Percentiles rank a stretch among this genome's conserved stretches.
These are phyloP conservation scores for Thaleichthys pacificus DNA, from an alignment of 2,797 vertebrate species.

Conservation along the genomic window DNA sequence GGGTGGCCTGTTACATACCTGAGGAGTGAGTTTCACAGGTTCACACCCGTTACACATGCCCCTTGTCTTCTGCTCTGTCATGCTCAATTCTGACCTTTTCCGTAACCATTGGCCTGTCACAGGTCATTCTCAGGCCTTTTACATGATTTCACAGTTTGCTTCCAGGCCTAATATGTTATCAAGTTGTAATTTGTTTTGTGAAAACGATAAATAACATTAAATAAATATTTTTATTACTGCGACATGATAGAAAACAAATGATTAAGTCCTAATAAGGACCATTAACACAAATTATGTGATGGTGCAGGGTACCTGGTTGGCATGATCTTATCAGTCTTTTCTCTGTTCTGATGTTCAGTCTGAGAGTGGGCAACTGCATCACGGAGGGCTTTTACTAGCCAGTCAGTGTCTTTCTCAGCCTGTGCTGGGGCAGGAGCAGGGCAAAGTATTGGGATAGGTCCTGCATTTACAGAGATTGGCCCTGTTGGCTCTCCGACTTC, in stretches of 20 bases:
- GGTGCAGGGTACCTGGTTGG: constrained; percentile 68
- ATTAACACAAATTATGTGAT: constrained; percentile 16
- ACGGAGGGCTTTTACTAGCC: constrained; percentile 67
- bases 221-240: too few relatives aligned
- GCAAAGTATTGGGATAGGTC: constrained; percentile 20
- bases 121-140: too few relatives aligned
- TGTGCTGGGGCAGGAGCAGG: constrained; percentile 18
- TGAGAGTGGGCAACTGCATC: constrained; percentile 60
- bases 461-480: constrained; percentile 29
- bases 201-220: not conserved
- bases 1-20: too few relatives aligned
- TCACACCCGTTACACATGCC: too few relatives aligned
- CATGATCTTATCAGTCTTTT: constrained; percentile 36
- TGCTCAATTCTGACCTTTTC: too few relatives aligned
- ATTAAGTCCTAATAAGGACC: not conserved
- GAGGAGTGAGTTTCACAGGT: too few relatives aligned
- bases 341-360: constrained; percentile 49
- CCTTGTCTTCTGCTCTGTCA: too few relatives aligned
- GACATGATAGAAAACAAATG: too few relatives aligned
- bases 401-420: constrained; percentile 50
- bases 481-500: constrained; percentile 12
- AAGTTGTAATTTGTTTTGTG: not conserved
- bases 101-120: too few relatives aligned
- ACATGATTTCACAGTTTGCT: not conserved
- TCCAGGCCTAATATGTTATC: not conserved